Evolutionary conservation across 2,888 invertebrate species (phyloP), one percentile per base, ranked within the genome.

Genomic region (Caenorhabditis imperialis): DNA sequence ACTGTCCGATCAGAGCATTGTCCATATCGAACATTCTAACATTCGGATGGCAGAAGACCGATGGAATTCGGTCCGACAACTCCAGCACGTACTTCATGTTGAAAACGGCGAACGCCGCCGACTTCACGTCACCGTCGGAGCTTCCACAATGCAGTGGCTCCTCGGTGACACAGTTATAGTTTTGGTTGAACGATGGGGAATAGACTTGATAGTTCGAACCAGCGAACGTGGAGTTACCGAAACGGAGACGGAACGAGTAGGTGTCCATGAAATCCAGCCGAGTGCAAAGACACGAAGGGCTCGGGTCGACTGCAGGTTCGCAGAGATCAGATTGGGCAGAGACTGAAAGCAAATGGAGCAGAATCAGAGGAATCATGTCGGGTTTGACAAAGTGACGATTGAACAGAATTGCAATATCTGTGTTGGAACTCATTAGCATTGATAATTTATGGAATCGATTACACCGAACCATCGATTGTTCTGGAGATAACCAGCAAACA

Each of bases 251-350:
- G 14, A 27, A 62, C 1, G 62, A 62, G 30, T 35, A 62, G 16
- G 62, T 62, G 54, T 62, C 62, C 54, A 62, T 54, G 47, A 62
- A 62, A 23, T 62, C 62, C 16, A 62, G 54, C 38, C 62, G 62
- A 22, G 62, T 62, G 27, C 62, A 62, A n/a, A 62, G 62, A 22
- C 62, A 62, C 2, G 53, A 37, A 8, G 62, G 62, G 16, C 35
- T 35, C 0, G 62, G 62, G 12, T 45, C n/a, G 3, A 54, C 53
- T 16, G 53, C 35, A 8, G 62, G 62, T 18, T 62, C 62, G 22
- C 62, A 62, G 4, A 62, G 35, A 14, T 62, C 62, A 14, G 47
- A 5, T 54, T 62, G 62, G 5, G 62, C 14, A 37, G n/a, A 38
- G n/a, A 27, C 25, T 5, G n/a, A 20, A 20, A 35, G 20, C n/a